Evolutionary conservation across 1,140 invertebrate genomes (phyloP).

Genomic region (Neelides sp.): DNA sequence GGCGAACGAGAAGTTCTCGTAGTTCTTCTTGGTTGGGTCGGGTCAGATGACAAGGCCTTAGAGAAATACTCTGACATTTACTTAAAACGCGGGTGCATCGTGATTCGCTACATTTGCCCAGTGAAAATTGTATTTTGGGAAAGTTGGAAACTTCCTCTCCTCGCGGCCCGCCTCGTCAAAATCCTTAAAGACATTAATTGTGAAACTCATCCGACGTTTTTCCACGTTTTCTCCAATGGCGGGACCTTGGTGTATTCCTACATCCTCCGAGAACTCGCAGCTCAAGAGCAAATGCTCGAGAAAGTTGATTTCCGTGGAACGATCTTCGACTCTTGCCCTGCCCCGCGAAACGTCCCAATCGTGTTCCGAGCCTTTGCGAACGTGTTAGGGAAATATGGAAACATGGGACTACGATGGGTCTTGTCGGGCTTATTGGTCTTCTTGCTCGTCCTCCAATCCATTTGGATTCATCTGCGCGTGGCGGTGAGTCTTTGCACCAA

Average conservation of each 20-base stretch:
- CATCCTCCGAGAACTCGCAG: slow-evolving; percentile 42
- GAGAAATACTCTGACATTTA: slow-evolving; percentile 66
- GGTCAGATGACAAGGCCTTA: slow-evolving; percentile 59
- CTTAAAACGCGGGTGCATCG: slow-evolving; percentile 55
- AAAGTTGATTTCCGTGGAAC: slow-evolving; percentile 51
- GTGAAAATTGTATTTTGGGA: slow-evolving; percentile 52
- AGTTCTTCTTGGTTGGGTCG: slow-evolving; percentile 64
- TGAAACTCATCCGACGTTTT: slow-evolving; percentile 57
- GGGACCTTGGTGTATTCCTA: slow-evolving; percentile 56
- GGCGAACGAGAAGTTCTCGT: slow-evolving; percentile 53
- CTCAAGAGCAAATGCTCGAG: slow-evolving; percentile 37
- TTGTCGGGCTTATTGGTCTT: slow-evolving; percentile 12
- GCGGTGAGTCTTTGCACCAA: slow-evolving; percentile 5
- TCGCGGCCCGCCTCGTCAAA: slow-evolving; percentile 53
- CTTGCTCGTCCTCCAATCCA: slow-evolving; percentile 15
- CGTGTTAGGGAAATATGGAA: slow-evolving; percentile 39
- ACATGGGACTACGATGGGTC: slow-evolving; percentile 24
- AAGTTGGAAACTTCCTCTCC: slow-evolving; percentile 44
- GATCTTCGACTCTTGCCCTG: slow-evolving; percentile 62
- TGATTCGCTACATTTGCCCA: slow-evolving; percentile 56
- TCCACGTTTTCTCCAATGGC: slow-evolving; percentile 69
- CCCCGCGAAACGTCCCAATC: slow-evolving; percentile 45
- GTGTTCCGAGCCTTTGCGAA: slow-evolving; percentile 47
- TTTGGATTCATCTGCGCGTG: slow-evolving; percentile 22
- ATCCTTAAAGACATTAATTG: slow-evolving; percentile 44